Conservation (phyloP, 2,797 vertebrate species). For the Pelochelys cantorii region DNA sequence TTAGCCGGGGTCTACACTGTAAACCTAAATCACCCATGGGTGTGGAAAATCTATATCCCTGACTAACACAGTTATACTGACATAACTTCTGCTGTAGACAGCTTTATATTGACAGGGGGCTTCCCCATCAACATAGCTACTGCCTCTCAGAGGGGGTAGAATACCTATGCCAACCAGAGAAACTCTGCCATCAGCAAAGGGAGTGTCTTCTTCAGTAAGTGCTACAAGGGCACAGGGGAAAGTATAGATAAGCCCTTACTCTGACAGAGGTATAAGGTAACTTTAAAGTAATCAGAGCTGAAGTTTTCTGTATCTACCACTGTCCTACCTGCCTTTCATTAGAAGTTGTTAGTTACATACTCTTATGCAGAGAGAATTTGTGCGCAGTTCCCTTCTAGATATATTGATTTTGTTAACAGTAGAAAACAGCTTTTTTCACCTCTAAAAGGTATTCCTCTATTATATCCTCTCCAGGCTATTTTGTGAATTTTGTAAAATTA, state of each 20-base stretch:
- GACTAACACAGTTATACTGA: too few species aligned
- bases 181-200: too few species aligned
- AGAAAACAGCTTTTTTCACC: not conserved
- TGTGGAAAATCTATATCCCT: too few species aligned
- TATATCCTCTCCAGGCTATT: not conserved
- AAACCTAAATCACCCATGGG: too few species aligned
- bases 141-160: too few species aligned
- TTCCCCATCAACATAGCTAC: too few species aligned
- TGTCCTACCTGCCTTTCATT: not conserved
- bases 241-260: not conserved
- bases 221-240: too few species aligned
- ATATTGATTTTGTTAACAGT: not conserved
- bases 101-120: not conserved
- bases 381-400: not conserved
- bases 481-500: not conserved
- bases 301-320: not conserved
- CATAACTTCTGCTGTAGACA: too few species aligned
- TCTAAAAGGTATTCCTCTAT: not conserved
- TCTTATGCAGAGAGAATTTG: not conserved
- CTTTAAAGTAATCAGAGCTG: not conserved
- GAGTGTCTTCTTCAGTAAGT: too few species aligned
- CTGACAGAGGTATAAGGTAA: not conserved
- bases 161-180: too few species aligned
- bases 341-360: not conserved
- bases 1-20: too few species aligned